phyloP scores from a whole-genome alignment of 1,140 invertebrate species.

The Nixonia krombeini region DNA sequence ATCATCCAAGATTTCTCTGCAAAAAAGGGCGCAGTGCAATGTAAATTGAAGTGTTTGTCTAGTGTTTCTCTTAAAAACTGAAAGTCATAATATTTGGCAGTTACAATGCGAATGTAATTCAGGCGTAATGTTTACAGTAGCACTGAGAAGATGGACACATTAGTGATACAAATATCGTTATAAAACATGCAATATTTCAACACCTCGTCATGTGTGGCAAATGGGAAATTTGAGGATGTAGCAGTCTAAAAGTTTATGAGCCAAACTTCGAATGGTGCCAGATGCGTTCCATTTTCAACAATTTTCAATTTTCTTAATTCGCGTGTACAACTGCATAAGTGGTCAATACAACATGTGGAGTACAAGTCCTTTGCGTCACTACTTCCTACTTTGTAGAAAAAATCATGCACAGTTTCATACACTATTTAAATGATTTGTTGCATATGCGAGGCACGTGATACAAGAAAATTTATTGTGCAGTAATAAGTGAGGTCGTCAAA shows the following conservation, averaged over 20 bases:
- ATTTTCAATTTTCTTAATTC: neutral
- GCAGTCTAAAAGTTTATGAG: neutral
- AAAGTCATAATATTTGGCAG: neutral
- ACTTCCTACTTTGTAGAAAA: no score
- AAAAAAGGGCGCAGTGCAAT: no score
- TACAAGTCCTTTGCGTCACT: no score
- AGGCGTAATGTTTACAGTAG: no score
- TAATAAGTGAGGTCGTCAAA: slow-evolving; percentile 30
- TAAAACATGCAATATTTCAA: neutral
- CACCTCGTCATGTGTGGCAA: neutral
- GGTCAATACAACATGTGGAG: no score
- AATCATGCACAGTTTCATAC: no score
- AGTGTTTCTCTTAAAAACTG: no score
- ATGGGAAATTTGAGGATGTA: neutral
- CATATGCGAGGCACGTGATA: neutral
- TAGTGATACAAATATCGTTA: no score
- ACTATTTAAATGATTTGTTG: neutral
- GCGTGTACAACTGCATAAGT: no score
- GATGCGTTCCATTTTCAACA: neutral
- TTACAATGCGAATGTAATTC: neutral
- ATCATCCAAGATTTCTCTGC: no score
- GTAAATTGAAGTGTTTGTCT: no score
- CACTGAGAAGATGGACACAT: no score
- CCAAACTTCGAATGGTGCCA: neutral
- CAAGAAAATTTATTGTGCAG: slow-evolving; percentile 14